Conservation (phyloP, 1,140 invertebrate genomes). For the Euschistus heros region DNA sequence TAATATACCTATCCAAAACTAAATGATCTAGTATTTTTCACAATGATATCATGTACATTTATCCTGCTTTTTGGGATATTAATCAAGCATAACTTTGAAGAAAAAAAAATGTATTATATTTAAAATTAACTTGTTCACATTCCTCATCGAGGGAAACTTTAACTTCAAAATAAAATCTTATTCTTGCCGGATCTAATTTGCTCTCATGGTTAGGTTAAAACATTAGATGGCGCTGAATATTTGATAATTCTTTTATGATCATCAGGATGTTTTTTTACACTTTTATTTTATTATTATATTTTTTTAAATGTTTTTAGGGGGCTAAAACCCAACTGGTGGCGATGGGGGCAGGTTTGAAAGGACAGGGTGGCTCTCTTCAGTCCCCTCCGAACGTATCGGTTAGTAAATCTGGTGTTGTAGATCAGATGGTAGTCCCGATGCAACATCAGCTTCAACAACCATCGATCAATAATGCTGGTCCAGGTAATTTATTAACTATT, state of each 20-base stretch:
- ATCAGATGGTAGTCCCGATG: conserved; percentile 41
- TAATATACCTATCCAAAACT: too few species aligned
- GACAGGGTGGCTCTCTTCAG: conserved; percentile 62
- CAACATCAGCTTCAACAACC: conserved; percentile 23
- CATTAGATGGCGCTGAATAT: background rate
- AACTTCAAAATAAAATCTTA: too few species aligned
- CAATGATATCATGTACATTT: too few species aligned
- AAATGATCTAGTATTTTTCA: too few species aligned
- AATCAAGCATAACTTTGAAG: too few species aligned
- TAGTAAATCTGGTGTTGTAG: conserved; percentile 41
- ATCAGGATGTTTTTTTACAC: background rate
- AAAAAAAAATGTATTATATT: too few species aligned
- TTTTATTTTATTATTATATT: conserved; percentile 1
- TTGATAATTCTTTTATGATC: background rate
- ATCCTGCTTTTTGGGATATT: too few species aligned
- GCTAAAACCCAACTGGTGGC: conserved; percentile 59
- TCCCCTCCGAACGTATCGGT: conserved; percentile 65
- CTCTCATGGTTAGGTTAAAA: too few species aligned
- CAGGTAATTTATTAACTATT: background rate
- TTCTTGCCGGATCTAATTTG: too few species aligned
- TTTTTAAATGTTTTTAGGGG: conserved; percentile 40
- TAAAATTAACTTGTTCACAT: too few species aligned
- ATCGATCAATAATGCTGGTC: conserved; percentile 19
- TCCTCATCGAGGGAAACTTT: too few species aligned
- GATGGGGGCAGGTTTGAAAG: conserved; percentile 53